phyloP scores from a whole-genome alignment of 2,888 invertebrate genomes.

The Pseudococcus jackbeardsleyi region DNA sequence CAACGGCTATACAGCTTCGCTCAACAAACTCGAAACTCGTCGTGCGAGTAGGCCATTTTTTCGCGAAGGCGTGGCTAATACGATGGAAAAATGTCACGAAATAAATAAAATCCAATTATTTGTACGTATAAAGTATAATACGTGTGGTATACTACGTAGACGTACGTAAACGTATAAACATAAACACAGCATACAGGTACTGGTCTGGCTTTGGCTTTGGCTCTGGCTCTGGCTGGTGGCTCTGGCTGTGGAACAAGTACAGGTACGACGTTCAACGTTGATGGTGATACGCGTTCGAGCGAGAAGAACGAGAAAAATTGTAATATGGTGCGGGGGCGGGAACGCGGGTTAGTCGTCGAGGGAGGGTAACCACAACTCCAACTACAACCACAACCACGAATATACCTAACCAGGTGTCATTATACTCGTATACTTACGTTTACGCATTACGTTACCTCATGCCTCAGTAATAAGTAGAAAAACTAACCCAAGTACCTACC shows the following conservation, averaged over 20 bases:
- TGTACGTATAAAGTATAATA: background rate
- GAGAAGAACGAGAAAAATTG: background rate
- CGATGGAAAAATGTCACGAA: conserved; percentile 31
- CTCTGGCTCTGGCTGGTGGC: too few species aligned
- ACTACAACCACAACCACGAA: background rate
- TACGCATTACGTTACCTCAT: too few species aligned
- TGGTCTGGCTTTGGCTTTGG: background rate
- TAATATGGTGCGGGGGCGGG: background rate
- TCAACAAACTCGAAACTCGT: conserved; percentile 35
- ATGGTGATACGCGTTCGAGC: background rate
- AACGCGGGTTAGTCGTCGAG: too few species aligned
- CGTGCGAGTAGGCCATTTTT: conserved; percentile 45
- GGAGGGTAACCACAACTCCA: background rate
- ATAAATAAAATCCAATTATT: conserved; percentile 24
- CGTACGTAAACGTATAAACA: background rate
- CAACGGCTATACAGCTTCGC: background rate
- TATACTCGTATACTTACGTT: background rate
- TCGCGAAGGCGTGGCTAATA: conserved; percentile 35
- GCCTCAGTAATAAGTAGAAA: too few species aligned
- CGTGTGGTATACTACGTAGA: background rate
- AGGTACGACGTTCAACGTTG: background rate
- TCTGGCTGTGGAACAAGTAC: background rate
- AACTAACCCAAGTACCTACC: background rate
- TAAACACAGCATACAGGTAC: background rate
- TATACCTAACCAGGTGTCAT: background rate